These are phyloP conservation scores for Hesperia comma DNA, from an alignment of 2,888 invertebrate genomes.

Conservation along the genomic window DNA sequence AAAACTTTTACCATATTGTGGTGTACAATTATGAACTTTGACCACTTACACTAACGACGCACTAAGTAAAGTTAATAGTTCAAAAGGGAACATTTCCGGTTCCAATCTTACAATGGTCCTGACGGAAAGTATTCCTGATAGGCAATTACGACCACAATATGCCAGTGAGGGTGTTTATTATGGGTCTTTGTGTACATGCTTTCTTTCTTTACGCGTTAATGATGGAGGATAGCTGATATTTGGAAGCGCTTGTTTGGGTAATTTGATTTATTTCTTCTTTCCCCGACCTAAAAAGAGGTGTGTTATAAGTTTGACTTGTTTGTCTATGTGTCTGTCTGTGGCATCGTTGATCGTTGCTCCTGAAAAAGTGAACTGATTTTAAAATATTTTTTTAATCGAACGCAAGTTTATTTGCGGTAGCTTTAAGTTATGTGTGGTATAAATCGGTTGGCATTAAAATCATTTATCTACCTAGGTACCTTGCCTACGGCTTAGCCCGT, in stretches of 20 bases:
- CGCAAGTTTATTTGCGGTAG: too few species aligned
- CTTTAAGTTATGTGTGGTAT: too few species aligned
- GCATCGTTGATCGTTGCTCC: too few species aligned
- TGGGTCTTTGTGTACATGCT: conserved; percentile 10
- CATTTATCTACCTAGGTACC: too few species aligned
- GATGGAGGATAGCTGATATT: not conserved
- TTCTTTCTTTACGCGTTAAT: conserved; percentile 9
- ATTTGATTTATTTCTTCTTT: too few species aligned
- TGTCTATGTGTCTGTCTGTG: too few species aligned
- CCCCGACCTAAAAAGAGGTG: too few species aligned
- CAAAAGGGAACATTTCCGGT: conserved; percentile 50
- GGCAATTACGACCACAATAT: conserved; percentile 54
- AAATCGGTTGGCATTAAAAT: too few species aligned
- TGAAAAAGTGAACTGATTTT: too few species aligned
- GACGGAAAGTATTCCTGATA: conserved; percentile 47
- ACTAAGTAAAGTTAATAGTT: conserved; percentile 28
- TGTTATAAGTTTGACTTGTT: too few species aligned
- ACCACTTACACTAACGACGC: conserved; percentile 23
- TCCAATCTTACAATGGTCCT: conserved; percentile 48
- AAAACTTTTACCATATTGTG: conserved; percentile 11
- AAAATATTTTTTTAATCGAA: too few species aligned
- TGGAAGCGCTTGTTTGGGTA: not conserved
- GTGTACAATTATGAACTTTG: conserved; percentile 8
- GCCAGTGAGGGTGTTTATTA: conserved; percentile 46
- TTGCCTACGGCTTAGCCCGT: too few species aligned